Percentiles rank a stretch among this genome's conserved stretches.
phyloP scores from a whole-genome alignment of 2,888 invertebrate genomes.

The Beris morrisii region DNA sequence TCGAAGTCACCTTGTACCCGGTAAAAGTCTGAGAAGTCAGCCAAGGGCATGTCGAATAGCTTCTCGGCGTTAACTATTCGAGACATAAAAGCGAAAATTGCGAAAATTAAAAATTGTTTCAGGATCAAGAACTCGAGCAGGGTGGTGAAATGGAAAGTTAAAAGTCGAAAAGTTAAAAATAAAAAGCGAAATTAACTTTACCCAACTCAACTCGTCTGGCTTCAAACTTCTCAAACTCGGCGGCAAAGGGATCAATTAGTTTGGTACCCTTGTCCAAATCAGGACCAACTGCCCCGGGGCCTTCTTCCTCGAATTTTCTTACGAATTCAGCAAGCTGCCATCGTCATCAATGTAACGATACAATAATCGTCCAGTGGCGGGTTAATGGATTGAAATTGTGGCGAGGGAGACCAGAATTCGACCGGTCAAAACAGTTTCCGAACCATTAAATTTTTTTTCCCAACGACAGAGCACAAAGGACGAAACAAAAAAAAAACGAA shows the following conservation, averaged over 20 bases:
- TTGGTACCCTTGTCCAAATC: slow-evolving; percentile 73
- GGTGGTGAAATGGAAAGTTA: neutral
- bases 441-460: too few species aligned
- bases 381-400: too few species aligned
- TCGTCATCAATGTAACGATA: neutral
- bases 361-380: too few species aligned
- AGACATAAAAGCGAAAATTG: slow-evolving; percentile 19
- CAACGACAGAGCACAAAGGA: too few species aligned
- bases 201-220: slow-evolving; percentile 60
- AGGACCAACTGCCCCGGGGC: slow-evolving; percentile 78
- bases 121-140: neutral
- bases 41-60: slow-evolving; percentile 83
- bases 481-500: too few species aligned
- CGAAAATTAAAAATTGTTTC: slow-evolving; percentile 11
- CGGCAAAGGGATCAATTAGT: slow-evolving; percentile 63
- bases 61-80: slow-evolving; percentile 72
- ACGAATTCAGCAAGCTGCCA: slow-evolving; percentile 62
- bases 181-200: slow-evolving; percentile 36
- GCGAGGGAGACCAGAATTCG: too few species aligned
- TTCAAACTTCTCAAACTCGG: slow-evolving; percentile 69
- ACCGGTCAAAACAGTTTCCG: too few species aligned
- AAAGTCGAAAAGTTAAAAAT: neutral
- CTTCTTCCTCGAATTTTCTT: slow-evolving; percentile 71
- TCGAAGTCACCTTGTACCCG: slow-evolving; percentile 65
- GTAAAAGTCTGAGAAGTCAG: slow-evolving; percentile 77